Percentiles rank a stretch among this genome's conserved stretches.
phyloP scores from a whole-genome alignment of 2,797 vertebrate genomes.

The Borostomias antarcticus region DNA sequence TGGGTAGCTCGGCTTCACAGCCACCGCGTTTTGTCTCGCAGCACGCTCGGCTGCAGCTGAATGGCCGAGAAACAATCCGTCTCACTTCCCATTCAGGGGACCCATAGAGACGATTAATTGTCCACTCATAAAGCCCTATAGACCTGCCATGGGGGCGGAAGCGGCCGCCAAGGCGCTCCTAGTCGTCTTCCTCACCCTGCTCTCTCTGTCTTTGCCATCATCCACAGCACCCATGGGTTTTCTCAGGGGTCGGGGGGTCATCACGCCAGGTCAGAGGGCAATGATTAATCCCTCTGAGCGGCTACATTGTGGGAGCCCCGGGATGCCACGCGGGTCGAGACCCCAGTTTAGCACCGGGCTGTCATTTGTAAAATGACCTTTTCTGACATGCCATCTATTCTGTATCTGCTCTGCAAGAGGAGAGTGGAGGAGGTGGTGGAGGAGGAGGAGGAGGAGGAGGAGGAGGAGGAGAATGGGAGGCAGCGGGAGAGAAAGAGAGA shows the following conservation, averaged over 20 bases:
- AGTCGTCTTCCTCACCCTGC: neutral
- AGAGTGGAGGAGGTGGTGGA: neutral
- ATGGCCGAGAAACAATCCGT: constrained; percentile 72
- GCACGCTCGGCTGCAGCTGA: constrained; percentile 74
- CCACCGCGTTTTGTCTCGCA: constrained; percentile 63
- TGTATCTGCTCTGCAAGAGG: neutral
- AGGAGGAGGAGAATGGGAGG: neutral
- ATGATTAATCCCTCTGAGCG: neutral
- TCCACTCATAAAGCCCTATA: constrained; percentile 61
- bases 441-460: neutral
- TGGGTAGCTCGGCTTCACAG: constrained; percentile 60
- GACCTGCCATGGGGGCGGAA: constrained; percentile 52
- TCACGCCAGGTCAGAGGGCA: neutral
- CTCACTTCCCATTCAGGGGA: constrained; percentile 75
- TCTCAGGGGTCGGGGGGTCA: neutral
- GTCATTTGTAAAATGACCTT: constrained; percentile 6
- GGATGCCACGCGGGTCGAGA: neutral
- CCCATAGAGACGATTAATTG: constrained; percentile 74
- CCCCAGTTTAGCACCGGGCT: constrained; percentile 7
- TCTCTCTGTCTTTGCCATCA: neutral
- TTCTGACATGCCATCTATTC: neutral
- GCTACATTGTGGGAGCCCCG: constrained; percentile 13
- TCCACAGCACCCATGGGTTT: neutral
- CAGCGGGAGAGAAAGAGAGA: neutral
- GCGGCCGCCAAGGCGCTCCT: neutral